Base-by-base conservation (phyloP, 2,888 invertebrate species). In the Hyppa rectilinea region DNA sequence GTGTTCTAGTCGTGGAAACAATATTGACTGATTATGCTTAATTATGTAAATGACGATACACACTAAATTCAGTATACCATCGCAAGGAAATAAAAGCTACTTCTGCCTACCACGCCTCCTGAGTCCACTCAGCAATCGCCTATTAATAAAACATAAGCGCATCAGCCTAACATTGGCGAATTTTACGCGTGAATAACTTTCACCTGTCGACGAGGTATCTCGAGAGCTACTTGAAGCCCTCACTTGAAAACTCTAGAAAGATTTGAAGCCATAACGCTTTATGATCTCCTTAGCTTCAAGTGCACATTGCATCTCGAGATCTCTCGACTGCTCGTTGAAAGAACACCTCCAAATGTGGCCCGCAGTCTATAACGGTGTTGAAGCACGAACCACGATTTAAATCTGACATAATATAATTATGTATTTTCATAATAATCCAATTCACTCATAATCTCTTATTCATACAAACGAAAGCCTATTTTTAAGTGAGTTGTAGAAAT, bases 231-330 rank as follows among this genome's bases (percentile, higher is more conserved):
- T 76, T 47, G 58, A 64, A 59, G 38, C 63, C 43, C 73, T 66
- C 63, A 52, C 60, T 61, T 50, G 60, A 71, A 74, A 62, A 62
- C 65, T 71, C 52, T 53, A 58, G 59, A 62, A 53, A 59, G 40
- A 60, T 55, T 75, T 55, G 23, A 55, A 60, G 75, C 23, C 43
- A 58, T 72, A 66, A 72, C 60, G 59, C 40, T 75, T 66, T 76
- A 74, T 67, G 75, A 60, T 55, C 67, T 58, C n/a, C 74, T 77
- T 45, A 56, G 26, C 36, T 43, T 71, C 56, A 31, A 72, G 72
- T 56, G 64, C 56, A 72, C 50, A 64, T 50, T 72, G 73, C 72
- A 72, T 50, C 36, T 73, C 7, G 29, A 64, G 73, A 45, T 64
- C 36, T 50, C 36, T 73, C 7, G 29, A 64, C 64, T 38, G 73